Percentiles rank a stretch among this genome's conserved stretches.
Evolutionary conservation across 2,797 vertebrate genomes (phyloP).

Genomic region (Peromyscus aztecus): DNA sequence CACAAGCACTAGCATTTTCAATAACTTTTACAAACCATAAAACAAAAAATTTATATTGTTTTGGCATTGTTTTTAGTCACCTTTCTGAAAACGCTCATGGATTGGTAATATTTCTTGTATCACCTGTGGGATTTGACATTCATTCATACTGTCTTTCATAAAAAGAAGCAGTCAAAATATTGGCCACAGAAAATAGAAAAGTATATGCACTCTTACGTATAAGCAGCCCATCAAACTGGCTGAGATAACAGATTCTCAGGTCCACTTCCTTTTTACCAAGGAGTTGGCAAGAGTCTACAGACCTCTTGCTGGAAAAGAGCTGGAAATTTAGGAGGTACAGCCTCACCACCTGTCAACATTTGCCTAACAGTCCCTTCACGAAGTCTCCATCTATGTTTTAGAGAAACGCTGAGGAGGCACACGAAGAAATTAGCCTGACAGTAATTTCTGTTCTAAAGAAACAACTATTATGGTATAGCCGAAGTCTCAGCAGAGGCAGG

Average conservation of each 20-base stretch:
- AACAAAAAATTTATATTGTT: not conserved
- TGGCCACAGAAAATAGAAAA: constrained; percentile 61
- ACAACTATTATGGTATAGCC: not conserved
- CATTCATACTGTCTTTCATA: constrained; percentile 72
- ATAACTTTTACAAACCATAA: not conserved
- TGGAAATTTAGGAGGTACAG: not conserved
- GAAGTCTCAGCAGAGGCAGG: not conserved
- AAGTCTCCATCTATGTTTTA: not conserved
- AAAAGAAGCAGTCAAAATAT: constrained; percentile 72
- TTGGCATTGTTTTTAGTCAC: not conserved
- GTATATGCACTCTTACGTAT: constrained; percentile 13
- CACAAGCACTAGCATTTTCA: not conserved
- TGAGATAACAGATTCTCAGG: not conserved
- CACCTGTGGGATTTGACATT: constrained; percentile 62
- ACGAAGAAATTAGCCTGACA: not conserved
- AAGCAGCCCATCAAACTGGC: not conserved
- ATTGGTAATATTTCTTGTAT: constrained; percentile 45
- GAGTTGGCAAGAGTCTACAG: constrained; percentile 23
- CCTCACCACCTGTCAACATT: not conserved
- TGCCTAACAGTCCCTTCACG: not conserved
- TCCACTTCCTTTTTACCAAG: constrained; percentile 39
- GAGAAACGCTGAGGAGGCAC: not conserved
- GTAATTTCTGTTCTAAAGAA: constrained; percentile 22
- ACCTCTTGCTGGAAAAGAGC: not conserved
- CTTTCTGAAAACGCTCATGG: constrained; percentile 51